Evolutionary conservation across 2,797 vertebrate genomes (phyloP), one percentile per base, ranked within the genome.

Genomic region (Cyclopterus lumpus): DNA sequence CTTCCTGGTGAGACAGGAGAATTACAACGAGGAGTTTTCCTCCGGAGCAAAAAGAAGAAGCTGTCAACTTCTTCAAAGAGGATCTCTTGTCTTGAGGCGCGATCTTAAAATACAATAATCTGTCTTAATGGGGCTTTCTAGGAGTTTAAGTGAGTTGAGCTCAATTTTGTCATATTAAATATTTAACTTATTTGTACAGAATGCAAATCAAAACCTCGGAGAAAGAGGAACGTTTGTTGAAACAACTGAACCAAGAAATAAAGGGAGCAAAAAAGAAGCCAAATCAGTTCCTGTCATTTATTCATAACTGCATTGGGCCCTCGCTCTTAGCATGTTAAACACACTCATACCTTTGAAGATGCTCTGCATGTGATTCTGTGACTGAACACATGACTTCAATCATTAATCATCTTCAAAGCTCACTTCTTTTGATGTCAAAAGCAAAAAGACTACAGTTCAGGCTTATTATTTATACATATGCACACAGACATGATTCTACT

Each of bases 1-100:
- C 89, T 81, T 67, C 54, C 77, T 81, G 90, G 78, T 65, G 48
- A 72, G 9, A 67, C 5, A 10, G 49, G 6, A 49, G 74, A 78
- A 85, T 51, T 88, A 75, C 87, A 85, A 11, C 18, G 4, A 53
- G 53, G n/a, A 10, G 10, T 7, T 68, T 9, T 60, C 2, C 12
- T 53, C 8, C 4, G 8, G 71, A 55, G 60, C 2, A 22, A 4
- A 11, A 54, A 36, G n/a, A 51, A 48, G 16, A 46, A 38, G 10
- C 20, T 40, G 46, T 59, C 49, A 10, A 0, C 53, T 42, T 82
- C 64, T 73, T 77, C 12, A 60, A 71, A 80, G 57, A 64, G 55
- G n/a, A 36, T 66, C 11, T 75, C 30, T 10, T 44, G 57, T 69
- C 76, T 75, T 8, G 46, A 8, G 36, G 76, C 44, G 0, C 16